Base-by-base conservation (phyloP, 2,113 vertebrate genomes). In the Merops nubicus region DNA sequence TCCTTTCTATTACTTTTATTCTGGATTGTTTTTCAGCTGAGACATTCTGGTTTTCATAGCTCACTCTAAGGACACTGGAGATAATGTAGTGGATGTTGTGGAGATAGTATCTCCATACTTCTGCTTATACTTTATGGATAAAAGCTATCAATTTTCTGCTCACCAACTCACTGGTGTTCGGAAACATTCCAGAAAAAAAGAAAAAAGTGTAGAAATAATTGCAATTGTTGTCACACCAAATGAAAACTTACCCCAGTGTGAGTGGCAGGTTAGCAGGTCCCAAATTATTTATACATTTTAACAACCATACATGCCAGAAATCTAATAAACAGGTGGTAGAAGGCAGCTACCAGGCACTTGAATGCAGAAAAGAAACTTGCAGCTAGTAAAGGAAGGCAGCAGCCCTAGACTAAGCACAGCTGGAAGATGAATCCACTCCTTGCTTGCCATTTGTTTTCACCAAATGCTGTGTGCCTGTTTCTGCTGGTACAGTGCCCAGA, bases 261-360 rank as follows among this genome's bases (percentile, higher is more conserved):
- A 86, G 25, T 57, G 25, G 79, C 76, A 96, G 45, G 7, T 50
- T 96, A 91, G 69, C 63, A 94, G 56, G 33, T 60, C 36, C 21
- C 67, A 65, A 70, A 90, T 82, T 82, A 91, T 96, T 95, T 91
- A 68, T 67, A 38, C 12, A 69, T 78, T 94, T 93, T 94, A 81
- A 82, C 23, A 93, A 45, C 38, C 10, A 40, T 18, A 29, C 26
- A 67, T 76, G 34, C 29, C 83, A 95, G 45, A 65, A 85, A 73
- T 74, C 50, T 92, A 94, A 96, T 88, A 91, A 97, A 85, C 57
- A 91, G 54, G 54, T 85, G 36, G 25, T 64, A 65, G 34, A 57
- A 86, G 31, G 36, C 43, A 81, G 34, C 28, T 45, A 29, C 69
- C 8, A 54, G 78, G 54, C n/a, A 94, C 73, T 5, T 89, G 60